A percentile compares a stretch with the other conserved stretches of the same genome.
Evolutionary conservation across 2,888 invertebrate genomes (phyloP).

Genomic region (Eristalinus sepulchralis): DNA sequence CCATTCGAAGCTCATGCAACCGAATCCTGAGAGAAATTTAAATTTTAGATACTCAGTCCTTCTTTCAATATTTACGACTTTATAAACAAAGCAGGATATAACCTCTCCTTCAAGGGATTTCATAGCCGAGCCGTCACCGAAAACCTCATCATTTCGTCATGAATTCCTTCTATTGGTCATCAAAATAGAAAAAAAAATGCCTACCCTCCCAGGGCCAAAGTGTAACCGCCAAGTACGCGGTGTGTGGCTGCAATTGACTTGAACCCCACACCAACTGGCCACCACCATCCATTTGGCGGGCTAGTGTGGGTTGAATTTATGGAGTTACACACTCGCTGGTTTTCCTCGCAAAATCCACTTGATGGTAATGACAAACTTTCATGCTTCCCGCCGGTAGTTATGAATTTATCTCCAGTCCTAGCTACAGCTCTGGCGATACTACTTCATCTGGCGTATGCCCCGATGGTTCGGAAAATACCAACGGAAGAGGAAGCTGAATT

Average conservation of each 20-base stretch:
- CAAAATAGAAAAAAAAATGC: not conserved
- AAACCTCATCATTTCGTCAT: not conserved
- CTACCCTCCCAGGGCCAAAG: not conserved
- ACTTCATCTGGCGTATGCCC: conserved; percentile 7
- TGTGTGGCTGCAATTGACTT: not conserved
- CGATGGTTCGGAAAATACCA: not conserved
- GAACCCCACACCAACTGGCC: not conserved
- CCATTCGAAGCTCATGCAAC: not conserved
- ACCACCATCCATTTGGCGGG: conserved; percentile 7
- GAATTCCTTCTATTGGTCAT: not conserved
- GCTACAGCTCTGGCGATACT: not conserved
- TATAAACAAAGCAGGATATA: not conserved
- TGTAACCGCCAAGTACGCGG: not conserved
- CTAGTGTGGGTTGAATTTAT: conserved; percentile 36
- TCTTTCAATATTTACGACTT: not conserved
- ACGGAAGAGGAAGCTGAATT: conserved; percentile 11
- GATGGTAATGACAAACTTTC: conserved; percentile 62
- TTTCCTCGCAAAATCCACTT: conserved; percentile 5
- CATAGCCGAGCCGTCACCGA: not conserved
- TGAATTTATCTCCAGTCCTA: conserved; percentile 56
- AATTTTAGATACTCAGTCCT: not conserved
- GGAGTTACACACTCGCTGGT: not conserved
- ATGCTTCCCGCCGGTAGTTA: conserved; percentile 35
- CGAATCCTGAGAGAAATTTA: not conserved
- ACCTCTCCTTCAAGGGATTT: not conserved